Evolutionary conservation across 2,888 invertebrate species (phyloP).

Genomic region (Incurvaria masculella): DNA sequence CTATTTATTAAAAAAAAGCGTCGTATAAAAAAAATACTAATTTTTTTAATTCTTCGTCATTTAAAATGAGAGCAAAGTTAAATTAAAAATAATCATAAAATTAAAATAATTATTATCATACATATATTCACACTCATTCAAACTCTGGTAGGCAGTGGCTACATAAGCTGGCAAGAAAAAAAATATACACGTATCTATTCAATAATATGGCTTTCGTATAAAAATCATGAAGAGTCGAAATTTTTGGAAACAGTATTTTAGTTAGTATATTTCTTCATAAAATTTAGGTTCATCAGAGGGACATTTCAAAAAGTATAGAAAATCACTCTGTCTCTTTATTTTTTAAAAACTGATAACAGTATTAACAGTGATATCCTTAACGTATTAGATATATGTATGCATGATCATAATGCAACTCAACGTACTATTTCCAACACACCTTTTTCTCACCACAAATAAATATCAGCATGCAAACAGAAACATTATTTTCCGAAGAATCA

Average conservation of each 20-base stretch:
- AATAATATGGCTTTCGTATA: constrained; percentile 52
- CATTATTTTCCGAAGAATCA: no score
- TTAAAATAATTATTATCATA: constrained; percentile 21
- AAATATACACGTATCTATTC: constrained; percentile 45
- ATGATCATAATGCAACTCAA: no score
- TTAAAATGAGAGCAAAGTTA: no score
- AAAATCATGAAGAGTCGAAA: constrained; percentile 28
- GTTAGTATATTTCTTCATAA: neutral
- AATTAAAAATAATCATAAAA: constrained; percentile 12
- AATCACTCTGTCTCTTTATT: no score
- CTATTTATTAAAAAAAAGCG: neutral
- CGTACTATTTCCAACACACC: neutral
- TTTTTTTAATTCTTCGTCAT: no score
- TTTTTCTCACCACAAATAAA: neutral
- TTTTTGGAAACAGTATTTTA: constrained; percentile 1
- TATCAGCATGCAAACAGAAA: neutral
- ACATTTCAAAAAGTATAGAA: no score
- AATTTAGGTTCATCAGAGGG: no score
- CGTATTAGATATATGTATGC: no score
- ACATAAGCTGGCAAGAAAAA: constrained; percentile 54
- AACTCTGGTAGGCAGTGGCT: constrained; percentile 52
- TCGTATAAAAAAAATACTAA: constrained; percentile 5
- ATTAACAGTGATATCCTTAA: no score
- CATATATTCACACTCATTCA: constrained; percentile 43
- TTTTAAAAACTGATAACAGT: no score